Base-by-base conservation (phyloP, 1,140 invertebrate genomes). In the Meloidogyne hapla region DNA sequence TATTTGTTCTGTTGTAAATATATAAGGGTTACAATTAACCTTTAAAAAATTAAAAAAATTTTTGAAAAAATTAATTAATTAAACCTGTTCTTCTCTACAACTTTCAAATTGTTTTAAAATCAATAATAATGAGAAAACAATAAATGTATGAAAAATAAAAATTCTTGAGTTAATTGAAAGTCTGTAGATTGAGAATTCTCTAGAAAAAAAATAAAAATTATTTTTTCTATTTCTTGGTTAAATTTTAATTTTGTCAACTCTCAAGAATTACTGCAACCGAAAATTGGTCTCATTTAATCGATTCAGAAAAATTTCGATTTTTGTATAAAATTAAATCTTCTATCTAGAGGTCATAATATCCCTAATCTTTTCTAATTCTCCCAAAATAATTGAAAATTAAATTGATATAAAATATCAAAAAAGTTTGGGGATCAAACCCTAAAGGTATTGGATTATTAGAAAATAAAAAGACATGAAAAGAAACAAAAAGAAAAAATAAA, bases 61-160 rank as follows among this genome's bases (percentile, higher is more conserved):
- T 42, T 45, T 28, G 3, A 56, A 25, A 62, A 28, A n/a, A n/a
- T n/a, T n/a, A n/a, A n/a, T n/a, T n/a, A 70, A 79, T 18, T 79
- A 10, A 10, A 80, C 67, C 26, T 75, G 79, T 38, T 80, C 79
- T 64, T 80, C 79, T 12, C 79, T 71, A 15, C 79, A 80, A 18
- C 45, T 23, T 48, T 80, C 78, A 56, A 79, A 80, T 9, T 23
- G 28, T 26, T 80, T 80, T 25, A 74, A 67, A 74, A 68, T 33
- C 45, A 79, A 67, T 6, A 79, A 12, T 25, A 25, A 23, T 15
- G 45, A 18, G n/a, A 79, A 23, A 1, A n/a, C 25, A 18, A 69
- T 25, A 74, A 77, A 21, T 13, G 25, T 2, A 45, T 26, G 18
- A 12, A 15, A 42, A 15, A 25, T 45, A 45, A 25, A 25, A 5